Percentiles rank a stretch among this genome's conserved stretches.
Evolutionary conservation across 2,113 vertebrate genomes (phyloP).

Genomic region (Indicator maculatus): DNA sequence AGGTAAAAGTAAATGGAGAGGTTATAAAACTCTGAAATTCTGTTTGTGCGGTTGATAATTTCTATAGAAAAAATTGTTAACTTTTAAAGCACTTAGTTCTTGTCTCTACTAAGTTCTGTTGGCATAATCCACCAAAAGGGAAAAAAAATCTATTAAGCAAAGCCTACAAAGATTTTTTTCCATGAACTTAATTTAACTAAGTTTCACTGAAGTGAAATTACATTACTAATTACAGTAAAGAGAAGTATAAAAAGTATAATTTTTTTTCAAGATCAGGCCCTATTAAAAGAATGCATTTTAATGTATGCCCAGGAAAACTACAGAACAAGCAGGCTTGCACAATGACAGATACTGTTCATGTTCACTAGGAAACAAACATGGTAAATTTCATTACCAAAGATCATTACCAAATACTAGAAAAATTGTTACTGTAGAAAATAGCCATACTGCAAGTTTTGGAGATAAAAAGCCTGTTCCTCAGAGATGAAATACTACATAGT

Average conservation of each 20-base stretch:
- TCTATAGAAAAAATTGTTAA: background rate
- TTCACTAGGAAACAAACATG: background rate
- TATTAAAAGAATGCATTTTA: slow-evolving; percentile 1
- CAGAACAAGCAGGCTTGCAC: background rate
- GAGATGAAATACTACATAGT: background rate
- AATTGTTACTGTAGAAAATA: background rate
- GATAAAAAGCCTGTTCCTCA: background rate
- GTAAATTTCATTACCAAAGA: background rate
- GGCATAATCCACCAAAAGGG: background rate
- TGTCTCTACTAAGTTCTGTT: background rate
- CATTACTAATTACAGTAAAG: background rate
- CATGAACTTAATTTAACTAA: background rate
- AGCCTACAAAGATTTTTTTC: background rate
- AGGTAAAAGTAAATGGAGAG: background rate
- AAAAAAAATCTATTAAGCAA: background rate
- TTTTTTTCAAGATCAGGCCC: background rate
- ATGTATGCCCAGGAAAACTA: background rate
- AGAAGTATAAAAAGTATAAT: background rate
- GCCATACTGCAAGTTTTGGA: background rate
- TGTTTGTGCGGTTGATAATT: background rate
- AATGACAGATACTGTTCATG: background rate
- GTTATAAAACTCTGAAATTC: background rate
- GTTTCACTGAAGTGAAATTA: background rate
- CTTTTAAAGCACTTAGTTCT: background rate
- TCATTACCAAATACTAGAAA: background rate